Evolutionary conservation across 1,140 invertebrate genomes (phyloP), one percentile per base, ranked within the genome.

Genomic region (Drosophila gunungcola): DNA sequence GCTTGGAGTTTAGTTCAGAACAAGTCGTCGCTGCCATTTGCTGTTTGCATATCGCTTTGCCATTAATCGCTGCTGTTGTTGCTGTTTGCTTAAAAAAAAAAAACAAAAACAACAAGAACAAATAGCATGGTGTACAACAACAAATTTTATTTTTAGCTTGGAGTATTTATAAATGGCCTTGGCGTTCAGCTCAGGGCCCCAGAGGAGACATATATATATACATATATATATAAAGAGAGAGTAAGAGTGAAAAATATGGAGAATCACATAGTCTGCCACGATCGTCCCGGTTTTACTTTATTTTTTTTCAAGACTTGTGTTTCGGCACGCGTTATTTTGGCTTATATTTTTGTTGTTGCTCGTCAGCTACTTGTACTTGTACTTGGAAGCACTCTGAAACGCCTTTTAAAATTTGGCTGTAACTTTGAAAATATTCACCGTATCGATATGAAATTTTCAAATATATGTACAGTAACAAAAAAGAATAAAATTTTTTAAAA

Each of bases 81-180:
- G 57, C 41, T 54, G 21, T 78, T 80, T 80, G 58, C 60, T 67
- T 67, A 36, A 55, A 32, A 32, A 32, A 61, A 39, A 60, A 55
- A 48, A n/a, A 32, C 51, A 6, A 32, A 32, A 61, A 39, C 56
- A 55, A 48, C n/a, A 68, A 48, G 39, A 67, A 57, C 29, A 42
- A 65, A 46, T 36, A 51, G 46, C 61, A 57, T 39, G 36, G 43
- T 53, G 12, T 39, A 56, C 70, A 75, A 75, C 61, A 74, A 64
- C 51, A 74, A 74, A 56, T 51, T 57, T 63, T 90, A 90, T 90
- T 90, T 90, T 91, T 90, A 90, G 86, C 73, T 67, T 34, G 41
- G 54, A 64, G 63, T 91, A 91, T 91, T 90, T 91, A 88, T 91
- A 90, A 90, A 88, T 90, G 86, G 69, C 86, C 86, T 90, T 90